A percentile compares a stretch with the other conserved stretches of the same genome.
Conservation (phyloP, 2,888 invertebrate species). For the Podotricha telesiphe region DNA sequence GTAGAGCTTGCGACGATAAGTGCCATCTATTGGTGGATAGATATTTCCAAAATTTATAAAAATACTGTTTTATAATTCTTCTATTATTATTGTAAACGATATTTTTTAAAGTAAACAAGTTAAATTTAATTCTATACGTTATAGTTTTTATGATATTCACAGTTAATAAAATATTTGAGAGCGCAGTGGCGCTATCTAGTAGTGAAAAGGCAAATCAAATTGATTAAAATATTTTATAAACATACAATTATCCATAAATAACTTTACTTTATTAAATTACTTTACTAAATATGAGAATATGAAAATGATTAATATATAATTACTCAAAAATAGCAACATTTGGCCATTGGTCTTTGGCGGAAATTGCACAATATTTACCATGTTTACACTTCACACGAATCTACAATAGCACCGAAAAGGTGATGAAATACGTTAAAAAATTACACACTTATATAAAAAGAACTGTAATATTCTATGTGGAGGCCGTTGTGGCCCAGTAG, state of each 20-base stretch:
- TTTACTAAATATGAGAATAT: too few relatives aligned
- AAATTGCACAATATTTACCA: constrained; percentile 1
- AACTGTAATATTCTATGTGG: not conserved
- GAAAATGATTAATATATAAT: too few relatives aligned
- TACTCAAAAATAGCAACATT: too few relatives aligned
- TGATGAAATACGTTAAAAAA: constrained; percentile 7
- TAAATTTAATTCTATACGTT: too few relatives aligned
- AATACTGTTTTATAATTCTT: too few relatives aligned
- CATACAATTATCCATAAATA: too few relatives aligned
- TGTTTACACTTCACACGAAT: not conserved
- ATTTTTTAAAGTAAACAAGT: too few relatives aligned
- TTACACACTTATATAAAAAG: not conserved
- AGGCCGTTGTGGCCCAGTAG: too few relatives aligned
- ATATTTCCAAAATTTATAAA: not conserved
- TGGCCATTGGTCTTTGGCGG: not conserved
- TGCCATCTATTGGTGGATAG: constrained; percentile 55
- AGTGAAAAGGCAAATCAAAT: constrained; percentile 29
- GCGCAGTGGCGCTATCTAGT: constrained; percentile 46
- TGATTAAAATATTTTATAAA: not conserved
- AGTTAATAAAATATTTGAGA: not conserved
- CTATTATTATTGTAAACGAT: too few relatives aligned
- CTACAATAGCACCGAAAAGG: not conserved
- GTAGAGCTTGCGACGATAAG: constrained; percentile 28
- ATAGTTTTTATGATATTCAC: not conserved
- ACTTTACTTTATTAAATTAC: too few relatives aligned